Evolutionary conservation across 2,113 vertebrate species (phyloP).

Genomic region (Spermophilus dauricus): DNA sequence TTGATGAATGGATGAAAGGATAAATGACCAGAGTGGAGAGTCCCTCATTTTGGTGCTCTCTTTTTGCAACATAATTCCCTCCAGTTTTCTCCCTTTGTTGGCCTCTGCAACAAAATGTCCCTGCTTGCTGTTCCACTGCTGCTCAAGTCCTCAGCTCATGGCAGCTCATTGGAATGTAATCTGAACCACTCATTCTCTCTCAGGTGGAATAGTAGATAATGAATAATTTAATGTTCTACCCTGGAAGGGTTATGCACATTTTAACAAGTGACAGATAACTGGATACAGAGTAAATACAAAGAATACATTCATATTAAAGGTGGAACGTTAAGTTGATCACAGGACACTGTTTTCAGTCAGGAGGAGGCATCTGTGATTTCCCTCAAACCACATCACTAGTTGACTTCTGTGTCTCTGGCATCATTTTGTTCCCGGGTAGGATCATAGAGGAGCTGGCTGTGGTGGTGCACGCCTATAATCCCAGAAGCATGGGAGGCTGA

Average conservation of each 20-base stretch:
- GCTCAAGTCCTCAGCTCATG: neutral
- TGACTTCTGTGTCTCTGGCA: neutral
- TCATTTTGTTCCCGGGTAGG: neutral
- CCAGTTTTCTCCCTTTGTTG: neutral
- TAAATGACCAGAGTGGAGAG: too few relatives aligned
- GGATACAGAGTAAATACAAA: constrained; percentile 29
- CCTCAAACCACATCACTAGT: neutral
- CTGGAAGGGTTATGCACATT: neutral
- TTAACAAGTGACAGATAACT: constrained; percentile 58
- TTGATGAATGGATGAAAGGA: neutral
- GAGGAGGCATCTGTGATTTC: neutral
- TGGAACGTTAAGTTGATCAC: neutral
- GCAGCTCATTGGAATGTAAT: constrained; percentile 29
- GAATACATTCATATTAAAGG: constrained; percentile 13
- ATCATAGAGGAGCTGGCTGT: neutral
- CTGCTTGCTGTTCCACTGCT: neutral
- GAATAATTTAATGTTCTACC: constrained; percentile 61
- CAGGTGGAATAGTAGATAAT: constrained; percentile 17
- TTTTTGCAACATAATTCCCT: neutral
- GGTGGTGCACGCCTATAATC: too few relatives aligned
- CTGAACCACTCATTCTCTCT: constrained; percentile 26
- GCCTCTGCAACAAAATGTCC: neutral
- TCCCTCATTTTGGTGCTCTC: neutral
- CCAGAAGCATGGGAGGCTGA: too few relatives aligned
- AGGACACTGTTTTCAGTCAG: neutral